A percentile compares a stretch with the other conserved stretches of the same genome.
Conservation (phyloP, 30 jellyfish, hydroid and myxozoan genomes). For the Aurelia aurita complex sp. Pacific region DNA sequence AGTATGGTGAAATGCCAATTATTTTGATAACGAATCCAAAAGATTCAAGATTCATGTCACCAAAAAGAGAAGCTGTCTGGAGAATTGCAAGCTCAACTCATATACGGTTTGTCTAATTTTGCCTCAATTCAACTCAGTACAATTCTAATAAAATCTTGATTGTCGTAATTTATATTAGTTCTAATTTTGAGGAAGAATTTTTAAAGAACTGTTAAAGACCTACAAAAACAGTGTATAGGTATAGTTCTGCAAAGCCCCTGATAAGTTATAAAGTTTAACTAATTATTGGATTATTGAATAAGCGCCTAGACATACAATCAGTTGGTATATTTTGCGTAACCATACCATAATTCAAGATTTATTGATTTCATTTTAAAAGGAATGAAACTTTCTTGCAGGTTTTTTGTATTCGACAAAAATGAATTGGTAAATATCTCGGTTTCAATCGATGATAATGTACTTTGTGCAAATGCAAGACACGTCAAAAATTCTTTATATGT, state of each 20-base stretch:
- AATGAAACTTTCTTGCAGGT: slow-evolving; percentile 33
- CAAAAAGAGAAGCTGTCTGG: slow-evolving; percentile 34
- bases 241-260: no score
- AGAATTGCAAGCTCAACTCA: slow-evolving; percentile 71
- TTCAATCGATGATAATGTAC: slow-evolving; percentile 41
- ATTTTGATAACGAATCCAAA: slow-evolving; percentile 88
- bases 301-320: no score
- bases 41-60: slow-evolving; percentile 66
- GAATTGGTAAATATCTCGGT: slow-evolving; percentile 13
- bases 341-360: no score
- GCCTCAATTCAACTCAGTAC: background rate
- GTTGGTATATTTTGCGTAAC: no score
- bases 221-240: no score
- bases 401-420: slow-evolving; percentile 50
- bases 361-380: background rate
- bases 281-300: no score
- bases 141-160: background rate
- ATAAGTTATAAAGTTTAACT: no score
- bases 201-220: no score
- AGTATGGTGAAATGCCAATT: slow-evolving; percentile 58
- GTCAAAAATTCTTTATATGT: slow-evolving; percentile 54
- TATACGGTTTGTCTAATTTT: slow-evolving; percentile 62
- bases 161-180: background rate
- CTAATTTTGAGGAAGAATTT: no score
- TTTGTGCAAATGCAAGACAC: slow-evolving; percentile 60